Evolutionary conservation across 2,113 vertebrate genomes (phyloP).

Genomic region (Channa argus): DNA sequence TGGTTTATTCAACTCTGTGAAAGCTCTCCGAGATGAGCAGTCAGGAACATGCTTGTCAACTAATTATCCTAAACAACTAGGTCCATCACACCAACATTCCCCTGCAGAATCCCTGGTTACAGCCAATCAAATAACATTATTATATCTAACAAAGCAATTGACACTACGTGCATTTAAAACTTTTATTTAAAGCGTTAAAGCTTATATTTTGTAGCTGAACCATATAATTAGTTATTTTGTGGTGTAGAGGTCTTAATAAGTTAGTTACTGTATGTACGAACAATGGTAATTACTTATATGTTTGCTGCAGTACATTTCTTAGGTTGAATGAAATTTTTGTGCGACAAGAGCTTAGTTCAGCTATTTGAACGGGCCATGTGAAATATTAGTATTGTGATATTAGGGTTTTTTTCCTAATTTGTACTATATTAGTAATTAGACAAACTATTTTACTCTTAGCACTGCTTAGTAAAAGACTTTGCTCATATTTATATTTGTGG

Average conservation of each 20-base stretch:
- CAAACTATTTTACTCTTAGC: slow-evolving; percentile 14
- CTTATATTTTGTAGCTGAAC: slow-evolving; percentile 58
- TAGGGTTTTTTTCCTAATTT: slow-evolving; percentile 26
- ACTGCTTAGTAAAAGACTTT: slow-evolving; percentile 36
- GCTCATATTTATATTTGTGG: slow-evolving; percentile 33
- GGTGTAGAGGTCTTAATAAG: slow-evolving; percentile 35
- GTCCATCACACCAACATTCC: background rate
- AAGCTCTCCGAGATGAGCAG: slow-evolving; percentile 24
- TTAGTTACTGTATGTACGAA: slow-evolving; percentile 18
- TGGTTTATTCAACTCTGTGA: slow-evolving; percentile 8
- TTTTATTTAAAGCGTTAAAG: slow-evolving; percentile 32
- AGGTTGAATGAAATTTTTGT: slow-evolving; percentile 38
- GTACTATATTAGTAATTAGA: slow-evolving; percentile 47
- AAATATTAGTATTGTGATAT: slow-evolving; percentile 44
- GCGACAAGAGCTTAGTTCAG: slow-evolving; percentile 12
- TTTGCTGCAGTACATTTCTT: slow-evolving; percentile 23
- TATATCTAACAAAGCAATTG: slow-evolving; percentile 2
- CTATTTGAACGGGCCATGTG: slow-evolving; percentile 43
- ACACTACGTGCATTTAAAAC: slow-evolving; percentile 40
- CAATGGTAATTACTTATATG: slow-evolving; percentile 30
- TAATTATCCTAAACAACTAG: background rate
- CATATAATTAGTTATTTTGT: slow-evolving; percentile 54
- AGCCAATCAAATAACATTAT: too few relatives aligned
- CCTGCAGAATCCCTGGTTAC: too few relatives aligned
- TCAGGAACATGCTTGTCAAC: slow-evolving; percentile 5